phyloP scores from a whole-genome alignment of 2,888 invertebrate genomes.

The Ophion obscuratus region DNA sequence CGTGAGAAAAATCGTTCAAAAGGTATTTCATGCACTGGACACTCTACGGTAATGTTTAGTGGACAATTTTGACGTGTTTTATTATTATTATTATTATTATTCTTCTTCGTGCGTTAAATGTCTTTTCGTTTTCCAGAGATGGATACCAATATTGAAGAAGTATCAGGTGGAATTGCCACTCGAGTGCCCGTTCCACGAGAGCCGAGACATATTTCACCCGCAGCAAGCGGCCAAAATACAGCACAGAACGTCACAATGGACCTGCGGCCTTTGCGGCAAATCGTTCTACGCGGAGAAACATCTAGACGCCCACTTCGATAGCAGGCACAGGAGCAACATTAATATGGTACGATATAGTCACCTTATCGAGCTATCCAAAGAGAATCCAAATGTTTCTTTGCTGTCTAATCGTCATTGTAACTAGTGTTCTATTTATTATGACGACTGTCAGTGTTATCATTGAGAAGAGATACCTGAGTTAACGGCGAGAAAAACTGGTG shows the following conservation, averaged over 20 bases:
- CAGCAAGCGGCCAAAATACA: slow-evolving; percentile 94
- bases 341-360: slow-evolving; percentile 87
- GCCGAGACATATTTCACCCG: slow-evolving; percentile 94
- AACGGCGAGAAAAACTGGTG: too few species aligned
- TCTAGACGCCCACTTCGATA: slow-evolving; percentile 95
- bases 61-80: background rate
- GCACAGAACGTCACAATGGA: slow-evolving; percentile 95
- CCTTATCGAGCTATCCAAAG: background rate
- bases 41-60: background rate
- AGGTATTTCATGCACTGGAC: slow-evolving; percentile 80
- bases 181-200: slow-evolving; percentile 95
- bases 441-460: too few species aligned
- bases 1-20: slow-evolving; percentile 94
- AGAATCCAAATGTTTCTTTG: background rate
- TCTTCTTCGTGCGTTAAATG: background rate
- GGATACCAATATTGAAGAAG: slow-evolving; percentile 95
- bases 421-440: background rate
- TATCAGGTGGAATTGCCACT: slow-evolving; percentile 94
- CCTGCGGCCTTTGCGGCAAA: slow-evolving; percentile 95
- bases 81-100: too few species aligned
- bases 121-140: slow-evolving; percentile 86
- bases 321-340: slow-evolving; percentile 93
- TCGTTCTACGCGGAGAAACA: slow-evolving; percentile 95
- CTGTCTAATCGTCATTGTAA: background rate
- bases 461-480: too few species aligned